Percentiles rank a stretch among this genome's conserved stretches.
Evolutionary conservation across 2,888 invertebrate species (phyloP).

Genomic region (Tridacna crocea): DNA sequence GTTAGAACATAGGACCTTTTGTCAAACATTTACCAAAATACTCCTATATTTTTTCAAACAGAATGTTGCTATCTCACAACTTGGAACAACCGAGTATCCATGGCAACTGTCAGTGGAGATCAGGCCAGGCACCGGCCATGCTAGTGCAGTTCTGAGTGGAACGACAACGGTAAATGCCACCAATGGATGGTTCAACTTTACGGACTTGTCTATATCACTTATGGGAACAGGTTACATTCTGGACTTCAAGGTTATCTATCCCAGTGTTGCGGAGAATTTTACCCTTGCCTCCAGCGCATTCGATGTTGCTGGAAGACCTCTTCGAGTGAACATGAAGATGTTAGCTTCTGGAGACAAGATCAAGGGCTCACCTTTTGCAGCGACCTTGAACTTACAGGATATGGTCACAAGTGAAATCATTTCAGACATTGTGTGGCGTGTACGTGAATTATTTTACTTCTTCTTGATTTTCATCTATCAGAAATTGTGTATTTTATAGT

Average conservation of each 20-base stretch:
- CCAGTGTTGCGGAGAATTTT: conserved; percentile 67
- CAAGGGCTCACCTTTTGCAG: conserved; percentile 48
- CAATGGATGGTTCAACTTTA: conserved; percentile 80
- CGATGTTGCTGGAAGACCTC: conserved; percentile 59
- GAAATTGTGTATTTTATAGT: too few species aligned
- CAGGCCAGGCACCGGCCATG: conserved; percentile 63
- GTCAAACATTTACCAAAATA: too few species aligned
- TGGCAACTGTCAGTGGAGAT: conserved; percentile 78
- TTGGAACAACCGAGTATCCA: conserved; percentile 70
- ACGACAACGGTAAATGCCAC: conserved; percentile 66
- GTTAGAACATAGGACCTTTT: too few species aligned
- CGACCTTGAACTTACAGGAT: conserved; percentile 61
- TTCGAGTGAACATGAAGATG: conserved; percentile 50
- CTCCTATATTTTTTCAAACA: conserved; percentile 20
- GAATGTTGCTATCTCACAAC: conserved; percentile 43
- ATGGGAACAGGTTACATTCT: conserved; percentile 74
- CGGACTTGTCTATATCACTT: conserved; percentile 75
- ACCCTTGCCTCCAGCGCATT: conserved; percentile 59
- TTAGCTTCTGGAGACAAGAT: conserved; percentile 54
- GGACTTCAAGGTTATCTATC: conserved; percentile 70
- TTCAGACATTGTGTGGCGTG: conserved; percentile 67
- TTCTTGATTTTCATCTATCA: not conserved
- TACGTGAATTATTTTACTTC: conserved; percentile 31
- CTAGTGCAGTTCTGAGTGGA: conserved; percentile 70
- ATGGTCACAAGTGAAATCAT: conserved; percentile 58